Evolutionary conservation across 2,888 invertebrate species (phyloP), one percentile per base, ranked within the genome.

Genomic region (Drosophila demipolita): DNA sequence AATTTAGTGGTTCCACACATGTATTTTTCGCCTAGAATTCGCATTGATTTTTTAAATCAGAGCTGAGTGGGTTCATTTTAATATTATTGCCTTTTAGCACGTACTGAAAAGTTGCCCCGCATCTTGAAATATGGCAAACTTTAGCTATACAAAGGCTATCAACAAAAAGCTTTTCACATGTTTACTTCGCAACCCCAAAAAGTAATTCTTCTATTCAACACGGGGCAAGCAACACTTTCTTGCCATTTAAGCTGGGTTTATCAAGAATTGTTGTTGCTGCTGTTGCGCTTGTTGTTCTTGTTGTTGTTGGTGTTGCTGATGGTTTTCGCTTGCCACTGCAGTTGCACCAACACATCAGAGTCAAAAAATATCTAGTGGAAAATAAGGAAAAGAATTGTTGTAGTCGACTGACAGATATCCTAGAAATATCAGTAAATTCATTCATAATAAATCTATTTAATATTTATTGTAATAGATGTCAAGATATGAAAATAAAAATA

Each of bases 281-380:
- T 17, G 32, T 5, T 33, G 20, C 20, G 2, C 17, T 33, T 58
- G n/a, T 42, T 61, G 38, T 53, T 45, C 33, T 26, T 62, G 52
- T 15, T 49, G 40, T 23, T 26, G 36, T 33, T 55, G 45, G 33
- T 57, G 49, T 42, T 63, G 64, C 49, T 66, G 48, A 52, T 77
- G 62, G 59, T 54, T 68, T 73, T 62, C 52, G 40, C 36, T 20
- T 62, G 65, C 35, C 35, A 57, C 20, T 50, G 58, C 67, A 49
- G 52, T 48, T 66, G 38, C 61, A 64, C 45, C 54, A 32, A 45
- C 71, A 55, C 70, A 76, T 73, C 73, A 75, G 75, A 74, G 80
- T 83, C 75, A 64, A 45, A 60, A 55, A n/a, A 36, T 26, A 61
- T 38, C 55, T 62, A 67, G 65, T 67, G 26, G 6, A 20, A 48